phyloP scores from a whole-genome alignment of 2,797 vertebrate genomes.

The Phrynocephalus forsythii region DNA sequence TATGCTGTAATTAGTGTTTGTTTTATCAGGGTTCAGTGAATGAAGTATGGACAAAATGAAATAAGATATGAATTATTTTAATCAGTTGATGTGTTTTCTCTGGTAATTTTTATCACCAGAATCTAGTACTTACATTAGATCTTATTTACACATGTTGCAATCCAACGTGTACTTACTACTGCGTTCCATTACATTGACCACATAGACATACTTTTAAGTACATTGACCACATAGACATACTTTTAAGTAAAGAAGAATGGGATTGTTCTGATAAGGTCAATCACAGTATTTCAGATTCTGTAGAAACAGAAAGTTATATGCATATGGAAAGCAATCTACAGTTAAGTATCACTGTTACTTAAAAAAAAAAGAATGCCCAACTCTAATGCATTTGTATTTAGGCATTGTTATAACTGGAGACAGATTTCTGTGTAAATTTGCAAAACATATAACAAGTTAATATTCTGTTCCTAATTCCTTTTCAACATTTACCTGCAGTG shows the following conservation, averaged over 20 bases:
- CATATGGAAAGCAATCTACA: no score
- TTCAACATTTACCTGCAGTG: not conserved
- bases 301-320: no score
- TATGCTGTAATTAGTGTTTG: slow-evolving; percentile 67
- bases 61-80: slow-evolving; percentile 60
- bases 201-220: not conserved
- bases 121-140: slow-evolving; percentile 24
- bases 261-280: slow-evolving; percentile 7
- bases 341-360: no score
- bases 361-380: no score
- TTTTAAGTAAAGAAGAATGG: not conserved
- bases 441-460: not conserved
- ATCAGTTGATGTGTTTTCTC: slow-evolving; percentile 54
- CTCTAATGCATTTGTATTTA: slow-evolving; percentile 7
- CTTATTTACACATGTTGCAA: slow-evolving; percentile 29
- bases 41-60: slow-evolving; percentile 62
- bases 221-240: not conserved
- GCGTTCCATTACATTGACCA: not conserved
- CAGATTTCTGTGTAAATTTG: rapidly evolving
- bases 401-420: not conserved
- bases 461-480: not conserved
- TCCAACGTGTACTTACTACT: not conserved
- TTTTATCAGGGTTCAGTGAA: slow-evolving; percentile 68
- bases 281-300: slow-evolving; percentile 11
- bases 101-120: slow-evolving; percentile 45